Base-by-base conservation (phyloP, 1,140 invertebrate genomes). In the Phymorhynchus buccinoides region DNA sequence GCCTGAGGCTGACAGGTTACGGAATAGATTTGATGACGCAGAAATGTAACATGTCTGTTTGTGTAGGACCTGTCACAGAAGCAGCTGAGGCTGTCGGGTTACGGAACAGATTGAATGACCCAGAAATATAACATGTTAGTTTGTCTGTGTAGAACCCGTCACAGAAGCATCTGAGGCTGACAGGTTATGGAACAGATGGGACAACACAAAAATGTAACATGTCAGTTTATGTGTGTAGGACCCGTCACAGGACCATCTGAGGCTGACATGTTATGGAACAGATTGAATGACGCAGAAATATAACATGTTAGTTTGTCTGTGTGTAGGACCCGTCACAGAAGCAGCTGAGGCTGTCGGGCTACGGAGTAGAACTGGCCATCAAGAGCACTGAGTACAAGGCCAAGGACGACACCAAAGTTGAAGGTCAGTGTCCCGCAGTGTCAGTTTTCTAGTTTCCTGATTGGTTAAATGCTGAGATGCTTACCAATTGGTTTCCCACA, bases 351-450 rank as follows among this genome's bases (percentile, higher is more conserved):
- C 94, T 99, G 12, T 98, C 98, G 56, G 99, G 99, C 1, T 99
- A 99, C 95, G 99, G 98, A 44, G 98, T 99, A 0, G 99, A 99
- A 93, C 93, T 99, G 44, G 98, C 99, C 92, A 96, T 99, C 90
- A 99, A 99, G 94, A 99, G 97, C 81, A 99, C 98, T 0, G 99
- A 99, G 94, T 99, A 99, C 91, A 99, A 99, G 94, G 98, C 98
- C 68, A 97, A 99, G 91, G 99, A 99, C 95, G 98, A 99, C 94
- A 95, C 96, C 56, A 95, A 96, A 90, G 95, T 96, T 16, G 95
- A 96, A 94, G 94, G 93, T 93, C 86, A 77, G 71, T 41, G 14
- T 2, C 39, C 27, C 62, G 18, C 18, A 30, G 62, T 7, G 62
- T 16, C 1, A 27, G 62, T 27, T 68, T 27, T 68, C 62, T 30